phyloP scores from a whole-genome alignment of 2,113 vertebrate genomes.

The Oenanthe oenanthe region DNA sequence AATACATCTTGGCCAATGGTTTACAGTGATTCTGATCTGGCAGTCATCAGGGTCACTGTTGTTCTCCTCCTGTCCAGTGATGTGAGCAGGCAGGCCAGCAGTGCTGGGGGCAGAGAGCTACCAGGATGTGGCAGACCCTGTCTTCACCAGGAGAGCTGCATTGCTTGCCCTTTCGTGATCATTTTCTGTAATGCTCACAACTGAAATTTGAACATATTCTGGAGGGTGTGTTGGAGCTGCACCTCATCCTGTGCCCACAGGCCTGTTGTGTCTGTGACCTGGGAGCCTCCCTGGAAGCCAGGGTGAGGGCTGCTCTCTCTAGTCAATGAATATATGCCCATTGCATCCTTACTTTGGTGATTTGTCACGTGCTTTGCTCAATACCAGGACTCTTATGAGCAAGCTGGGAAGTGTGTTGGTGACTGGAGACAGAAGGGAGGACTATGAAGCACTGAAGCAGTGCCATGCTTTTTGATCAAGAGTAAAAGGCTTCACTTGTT shows the following conservation, averaged over 20 bases:
- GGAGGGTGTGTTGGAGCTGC: neutral
- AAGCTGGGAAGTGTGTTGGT: neutral
- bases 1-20: neutral
- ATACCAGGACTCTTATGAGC: neutral
- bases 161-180: neutral
- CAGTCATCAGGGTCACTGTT: fast-evolving
- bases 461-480: neutral
- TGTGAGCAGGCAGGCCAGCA: neutral
- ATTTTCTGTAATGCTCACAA: neutral
- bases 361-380: neutral
- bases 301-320: neutral
- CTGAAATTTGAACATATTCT: neutral
- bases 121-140: neutral
- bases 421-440: neutral
- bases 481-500: neutral
- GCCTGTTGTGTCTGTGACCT: neutral
- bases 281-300: neutral
- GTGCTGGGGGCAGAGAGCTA: neutral
- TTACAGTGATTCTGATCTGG: neutral
- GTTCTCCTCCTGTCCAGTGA: neutral
- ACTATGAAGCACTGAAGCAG: neutral
- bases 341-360: neutral
- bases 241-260: neutral
- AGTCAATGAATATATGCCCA: neutral
- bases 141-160: fast-evolving